A percentile compares a stretch with the other conserved stretches of the same genome.
Conservation (phyloP, 2,113 vertebrate genomes). For the Barnardius zonarius region DNA sequence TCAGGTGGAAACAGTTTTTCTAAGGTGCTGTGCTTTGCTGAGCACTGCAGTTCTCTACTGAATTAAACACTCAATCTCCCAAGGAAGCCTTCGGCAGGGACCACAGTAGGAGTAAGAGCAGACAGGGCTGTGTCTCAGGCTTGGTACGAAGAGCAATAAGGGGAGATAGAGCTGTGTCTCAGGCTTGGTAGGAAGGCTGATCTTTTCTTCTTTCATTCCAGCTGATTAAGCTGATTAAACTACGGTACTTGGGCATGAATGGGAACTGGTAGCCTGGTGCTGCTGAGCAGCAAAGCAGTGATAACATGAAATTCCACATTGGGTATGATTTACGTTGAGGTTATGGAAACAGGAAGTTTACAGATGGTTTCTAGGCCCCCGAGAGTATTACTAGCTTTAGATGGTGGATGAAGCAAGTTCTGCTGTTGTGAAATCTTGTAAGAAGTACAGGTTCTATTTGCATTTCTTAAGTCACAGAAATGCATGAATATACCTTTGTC, state of each 20-base stretch:
- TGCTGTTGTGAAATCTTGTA: background rate
- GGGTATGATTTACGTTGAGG: background rate
- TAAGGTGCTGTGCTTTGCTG: background rate
- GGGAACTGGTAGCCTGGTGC: background rate
- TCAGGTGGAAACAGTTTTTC: background rate
- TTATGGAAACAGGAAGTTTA: conserved; percentile 1
- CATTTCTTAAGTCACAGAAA: background rate
- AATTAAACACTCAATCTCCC: background rate
- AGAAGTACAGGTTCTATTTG: conserved; percentile 8
- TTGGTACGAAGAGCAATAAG: background rate
- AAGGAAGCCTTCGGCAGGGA: background rate
- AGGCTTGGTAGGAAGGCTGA: background rate
- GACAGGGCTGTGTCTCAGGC: background rate
- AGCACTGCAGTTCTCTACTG: background rate
- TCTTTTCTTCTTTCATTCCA: conserved; percentile 10
- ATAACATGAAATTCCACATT: background rate
- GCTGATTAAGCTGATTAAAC: conserved; percentile 1
- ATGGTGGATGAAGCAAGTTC: background rate
- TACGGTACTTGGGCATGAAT: background rate
- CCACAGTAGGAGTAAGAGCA: background rate
- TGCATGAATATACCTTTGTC: background rate
- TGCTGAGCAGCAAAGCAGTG: background rate
- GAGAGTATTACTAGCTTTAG: background rate
- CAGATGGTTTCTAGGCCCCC: background rate
- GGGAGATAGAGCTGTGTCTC: background rate